Percentiles rank a stretch among this genome's conserved stretches.
phyloP scores from a whole-genome alignment of 2,113 vertebrate species.

The Synchiropus splendidus region DNA sequence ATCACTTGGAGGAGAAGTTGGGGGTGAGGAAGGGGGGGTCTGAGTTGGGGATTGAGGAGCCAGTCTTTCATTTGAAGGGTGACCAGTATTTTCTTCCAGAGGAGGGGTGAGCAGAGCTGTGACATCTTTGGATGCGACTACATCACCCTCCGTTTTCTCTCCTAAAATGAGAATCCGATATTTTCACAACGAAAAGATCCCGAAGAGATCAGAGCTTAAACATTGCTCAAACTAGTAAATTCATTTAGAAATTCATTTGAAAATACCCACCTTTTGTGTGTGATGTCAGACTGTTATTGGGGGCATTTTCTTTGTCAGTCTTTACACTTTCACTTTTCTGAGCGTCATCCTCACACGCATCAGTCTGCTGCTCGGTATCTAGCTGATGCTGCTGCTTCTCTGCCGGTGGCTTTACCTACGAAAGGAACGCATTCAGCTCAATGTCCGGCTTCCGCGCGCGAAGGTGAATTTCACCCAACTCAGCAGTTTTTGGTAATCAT shows the following conservation, averaged over 20 bases:
- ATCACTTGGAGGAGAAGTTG: constrained; percentile 73
- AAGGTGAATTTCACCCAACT: neutral
- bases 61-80: constrained; percentile 81
- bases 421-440: constrained; percentile 6
- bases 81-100: constrained; percentile 49
- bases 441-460: constrained; percentile 3
- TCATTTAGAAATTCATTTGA: too few species aligned
- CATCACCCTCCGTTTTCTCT: constrained; percentile 42
- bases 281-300: neutral
- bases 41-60: constrained; percentile 58
- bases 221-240: too few species aligned
- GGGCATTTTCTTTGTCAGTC: constrained; percentile 20
- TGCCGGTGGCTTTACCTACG: constrained; percentile 37
- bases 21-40: constrained; percentile 44
- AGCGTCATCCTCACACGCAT: constrained; percentile 23
- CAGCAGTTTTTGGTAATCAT: too few species aligned
- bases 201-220: too few species aligned
- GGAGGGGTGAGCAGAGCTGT: constrained; percentile 62
- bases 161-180: constrained; percentile 13
- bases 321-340: constrained; percentile 31
- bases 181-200: too few species aligned
- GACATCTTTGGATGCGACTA: constrained; percentile 61
- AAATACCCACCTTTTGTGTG: constrained; percentile 45
- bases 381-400: constrained; percentile 27
- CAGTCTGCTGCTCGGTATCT: constrained; percentile 31